These are phyloP conservation scores for Molossus molossus DNA, from an alignment of 2,797 vertebrate species.

Conservation along the genomic window DNA sequence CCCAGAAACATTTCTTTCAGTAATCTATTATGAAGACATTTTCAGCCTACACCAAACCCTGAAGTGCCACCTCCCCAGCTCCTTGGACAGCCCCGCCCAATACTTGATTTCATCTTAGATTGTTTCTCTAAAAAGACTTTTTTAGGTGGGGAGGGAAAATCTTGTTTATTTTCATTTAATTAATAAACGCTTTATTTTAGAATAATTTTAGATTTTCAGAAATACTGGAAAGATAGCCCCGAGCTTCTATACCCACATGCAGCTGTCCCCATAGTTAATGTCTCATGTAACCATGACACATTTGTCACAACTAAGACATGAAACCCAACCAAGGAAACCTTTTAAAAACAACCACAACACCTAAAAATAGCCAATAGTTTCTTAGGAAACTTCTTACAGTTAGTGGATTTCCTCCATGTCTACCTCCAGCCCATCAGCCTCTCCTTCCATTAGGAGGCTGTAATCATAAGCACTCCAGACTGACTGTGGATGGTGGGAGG, in stretches of 20 bases:
- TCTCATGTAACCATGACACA: accelerated
- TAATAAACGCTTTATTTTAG: conserved; percentile 76
- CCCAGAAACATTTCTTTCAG: neutral
- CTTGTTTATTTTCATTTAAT: conserved; percentile 50
- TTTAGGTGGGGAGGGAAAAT: neutral
- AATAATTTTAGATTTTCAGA: neutral
- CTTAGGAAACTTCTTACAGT: accelerated
- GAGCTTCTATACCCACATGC: neutral
- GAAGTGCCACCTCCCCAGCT: neutral
- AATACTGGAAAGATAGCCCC: accelerated
- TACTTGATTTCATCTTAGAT: neutral
- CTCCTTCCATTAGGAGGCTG: too few relatives aligned
- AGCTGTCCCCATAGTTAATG: accelerated
- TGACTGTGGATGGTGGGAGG: neutral
- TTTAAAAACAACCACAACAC: neutral
- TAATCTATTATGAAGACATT: neutral
- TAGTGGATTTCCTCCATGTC: neutral
- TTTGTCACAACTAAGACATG: neutral
- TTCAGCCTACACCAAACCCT: neutral
- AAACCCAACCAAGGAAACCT: neutral
- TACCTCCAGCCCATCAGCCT: neutral
- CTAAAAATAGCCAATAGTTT: accelerated
- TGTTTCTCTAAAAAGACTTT: conserved; percentile 1
- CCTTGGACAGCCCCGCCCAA: accelerated
- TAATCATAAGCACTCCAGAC: neutral